Evolutionary conservation across 2,113 vertebrate species (phyloP).

Genomic region (Chascanopsetta lugubris): DNA sequence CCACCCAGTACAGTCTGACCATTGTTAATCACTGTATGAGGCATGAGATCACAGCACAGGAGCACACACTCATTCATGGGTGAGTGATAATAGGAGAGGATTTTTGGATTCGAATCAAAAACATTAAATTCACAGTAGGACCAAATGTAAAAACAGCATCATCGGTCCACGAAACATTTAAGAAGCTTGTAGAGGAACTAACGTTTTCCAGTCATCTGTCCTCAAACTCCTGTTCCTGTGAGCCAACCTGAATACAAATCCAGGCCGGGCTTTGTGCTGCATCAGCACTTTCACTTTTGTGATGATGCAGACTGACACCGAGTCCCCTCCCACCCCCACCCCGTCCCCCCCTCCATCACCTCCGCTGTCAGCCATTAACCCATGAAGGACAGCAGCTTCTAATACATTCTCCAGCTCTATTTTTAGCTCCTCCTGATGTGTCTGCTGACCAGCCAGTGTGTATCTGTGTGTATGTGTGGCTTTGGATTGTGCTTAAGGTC

Average conservation of each 20-base stretch:
- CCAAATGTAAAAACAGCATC: background rate
- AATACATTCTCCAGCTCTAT: constrained; percentile 34
- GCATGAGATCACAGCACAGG: background rate
- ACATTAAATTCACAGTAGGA: background rate
- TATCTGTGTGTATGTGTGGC: constrained; percentile 3
- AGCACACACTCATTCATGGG: background rate
- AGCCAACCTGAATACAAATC: constrained; percentile 60
- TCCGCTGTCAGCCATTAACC: constrained; percentile 46
- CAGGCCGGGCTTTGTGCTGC: constrained; percentile 51
- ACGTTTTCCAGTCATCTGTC: background rate
- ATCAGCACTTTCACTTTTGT: constrained; percentile 63
- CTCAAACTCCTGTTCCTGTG: constrained; percentile 10
- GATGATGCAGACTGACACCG: constrained; percentile 60
- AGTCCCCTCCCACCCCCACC: background rate
- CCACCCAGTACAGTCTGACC: background rate
- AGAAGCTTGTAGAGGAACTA: no score
- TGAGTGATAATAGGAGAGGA: background rate
- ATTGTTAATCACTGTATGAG: background rate
- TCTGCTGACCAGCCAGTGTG: background rate
- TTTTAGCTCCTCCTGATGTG: constrained; percentile 31
- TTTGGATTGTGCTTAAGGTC: constrained; percentile 15
- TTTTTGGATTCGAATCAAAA: background rate
- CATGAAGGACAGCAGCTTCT: constrained; percentile 39
- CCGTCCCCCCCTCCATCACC: background rate
- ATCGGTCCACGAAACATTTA: no score